A percentile compares a stretch with the other conserved stretches of the same genome.
Conservation (phyloP, 2,797 vertebrate genomes). For the Dicrostonyx torquatus region DNA sequence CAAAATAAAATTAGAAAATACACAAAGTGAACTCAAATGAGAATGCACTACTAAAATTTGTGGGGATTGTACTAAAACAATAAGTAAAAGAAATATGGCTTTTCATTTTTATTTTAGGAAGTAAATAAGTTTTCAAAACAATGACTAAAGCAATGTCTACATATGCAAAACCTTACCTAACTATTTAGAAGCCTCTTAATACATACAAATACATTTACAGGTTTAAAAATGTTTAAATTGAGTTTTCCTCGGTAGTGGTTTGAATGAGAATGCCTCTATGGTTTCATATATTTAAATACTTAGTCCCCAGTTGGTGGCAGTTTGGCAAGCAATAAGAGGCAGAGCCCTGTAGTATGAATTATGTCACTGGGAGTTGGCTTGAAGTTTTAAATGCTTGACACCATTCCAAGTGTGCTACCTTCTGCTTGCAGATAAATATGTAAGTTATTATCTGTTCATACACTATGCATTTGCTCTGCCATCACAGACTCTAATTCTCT, state of each 20-base stretch:
- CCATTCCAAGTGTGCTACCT: neutral
- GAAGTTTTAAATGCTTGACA: neutral
- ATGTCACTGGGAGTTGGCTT: neutral
- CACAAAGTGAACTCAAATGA: neutral
- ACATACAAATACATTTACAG: neutral
- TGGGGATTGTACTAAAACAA: neutral
- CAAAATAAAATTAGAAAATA: neutral
- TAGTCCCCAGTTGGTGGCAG: neutral
- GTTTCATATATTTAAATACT: neutral
- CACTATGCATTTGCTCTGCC: neutral
- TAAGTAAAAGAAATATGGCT: neutral
- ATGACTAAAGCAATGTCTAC: neutral
- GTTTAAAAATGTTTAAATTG: neutral
- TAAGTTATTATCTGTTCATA: neutral
- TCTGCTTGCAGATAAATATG: no score
- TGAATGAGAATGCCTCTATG: neutral
- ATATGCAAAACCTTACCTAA: neutral
- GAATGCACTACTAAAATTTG: neutral
- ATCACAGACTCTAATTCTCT: neutral
- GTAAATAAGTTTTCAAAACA: neutral
- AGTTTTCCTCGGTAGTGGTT: neutral
- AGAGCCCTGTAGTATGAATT: neutral
- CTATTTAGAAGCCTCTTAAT: neutral
- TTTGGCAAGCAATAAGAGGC: neutral
- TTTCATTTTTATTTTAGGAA: neutral